Evolutionary conservation across 2,113 vertebrate species (phyloP).

Genomic region (Oreochromis spilurus): DNA sequence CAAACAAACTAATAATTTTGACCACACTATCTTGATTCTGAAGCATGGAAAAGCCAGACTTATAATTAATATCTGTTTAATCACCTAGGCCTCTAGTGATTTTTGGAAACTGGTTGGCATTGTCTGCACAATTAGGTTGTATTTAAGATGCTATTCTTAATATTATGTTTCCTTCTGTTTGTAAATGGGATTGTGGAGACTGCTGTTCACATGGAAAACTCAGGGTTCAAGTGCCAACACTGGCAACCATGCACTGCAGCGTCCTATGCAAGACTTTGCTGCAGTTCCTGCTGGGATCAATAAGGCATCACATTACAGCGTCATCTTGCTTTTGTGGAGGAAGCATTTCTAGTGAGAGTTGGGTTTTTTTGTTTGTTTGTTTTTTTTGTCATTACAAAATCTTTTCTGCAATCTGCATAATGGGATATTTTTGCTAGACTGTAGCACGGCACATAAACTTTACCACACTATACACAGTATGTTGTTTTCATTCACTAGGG

Average conservation of each 20-base stretch:
- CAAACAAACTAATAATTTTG: not conserved
- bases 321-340: not conserved
- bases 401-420: not conserved
- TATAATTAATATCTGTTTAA: not conserved
- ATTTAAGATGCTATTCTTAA: not conserved
- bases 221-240: not conserved
- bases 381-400: not conserved
- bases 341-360: not conserved
- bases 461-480: not conserved
- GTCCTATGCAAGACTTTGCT: not conserved
- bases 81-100: not conserved
- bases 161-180: not conserved
- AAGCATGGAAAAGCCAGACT: not conserved
- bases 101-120: not conserved
- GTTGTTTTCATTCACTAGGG: not conserved
- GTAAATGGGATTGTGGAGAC: not conserved
- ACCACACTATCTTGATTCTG: not conserved
- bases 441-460: not conserved
- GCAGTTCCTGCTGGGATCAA: constrained; percentile 32
- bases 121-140: not conserved
- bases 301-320: constrained; percentile 17
- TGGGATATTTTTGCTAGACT: not conserved
- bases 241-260: not conserved
- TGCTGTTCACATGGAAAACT: not conserved
- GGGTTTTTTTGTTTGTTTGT: not conserved